Base-by-base conservation (phyloP, 2,797 vertebrate species). In the Cyclopterus lumpus region DNA sequence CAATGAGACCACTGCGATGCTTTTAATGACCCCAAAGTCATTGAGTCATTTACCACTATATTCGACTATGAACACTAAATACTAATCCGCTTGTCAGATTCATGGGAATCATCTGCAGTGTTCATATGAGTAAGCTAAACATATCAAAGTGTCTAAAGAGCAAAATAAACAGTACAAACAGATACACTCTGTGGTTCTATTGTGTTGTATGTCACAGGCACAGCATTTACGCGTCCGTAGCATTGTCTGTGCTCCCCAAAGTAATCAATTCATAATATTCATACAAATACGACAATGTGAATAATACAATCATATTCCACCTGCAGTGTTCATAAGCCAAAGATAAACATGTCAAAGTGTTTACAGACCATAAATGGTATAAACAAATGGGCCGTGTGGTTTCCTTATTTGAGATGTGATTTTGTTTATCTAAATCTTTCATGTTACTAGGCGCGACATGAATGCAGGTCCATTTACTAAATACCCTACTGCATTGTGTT, bases 1-100 rank as follows among this genome's bases (percentile, higher is more conserved):
- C 15, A 86, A 30, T 90, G 58, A 85, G 8, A 55, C 38, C 1
- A 46, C 11, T 12, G 10, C 26, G 58, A 28, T 75, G 67, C 34
- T 32, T 53, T 32, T 20, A 30, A 9, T 62, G 42, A 54, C 38
- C 12, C 38, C 4, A 5, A 40, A 40, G 14, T 28, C 26, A 28
- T 28, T 28, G 28, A 28, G 2, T 26, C 26, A 28, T 28, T 28
- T 28, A 28, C 4, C 26, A 2, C 26, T 28, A 26, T 28, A 28
- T 28, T 28, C 28, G 26, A 28, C 26, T 26, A 28, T 4, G 26
- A 28, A 26, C 4, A 4, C 26, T 28, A 28, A 28, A 28, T 28
- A 2, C 4, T 28, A 28, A 28, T 28, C 26, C 28, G 26, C 26
- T 28, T 28, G 26, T 28, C 26, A 26, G 26, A 28, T 28, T 28